These are phyloP conservation scores for Parnassius glacialis DNA, from an alignment of 2,888 invertebrate species.

Conservation along the genomic window DNA sequence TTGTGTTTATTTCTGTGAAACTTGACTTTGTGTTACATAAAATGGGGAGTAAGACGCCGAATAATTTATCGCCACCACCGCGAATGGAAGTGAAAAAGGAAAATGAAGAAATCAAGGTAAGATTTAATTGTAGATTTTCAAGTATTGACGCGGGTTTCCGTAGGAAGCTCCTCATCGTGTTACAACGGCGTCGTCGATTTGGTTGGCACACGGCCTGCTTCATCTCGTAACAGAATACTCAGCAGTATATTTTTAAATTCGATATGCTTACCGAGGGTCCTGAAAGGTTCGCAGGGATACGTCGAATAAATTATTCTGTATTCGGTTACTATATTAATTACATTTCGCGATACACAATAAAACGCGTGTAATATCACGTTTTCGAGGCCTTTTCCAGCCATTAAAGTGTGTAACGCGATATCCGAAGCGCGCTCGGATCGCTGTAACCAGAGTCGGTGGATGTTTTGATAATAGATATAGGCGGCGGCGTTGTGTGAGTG, in stretches of 20 bases:
- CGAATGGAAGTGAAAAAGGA: slow-evolving; percentile 84
- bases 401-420: slow-evolving; percentile 80
- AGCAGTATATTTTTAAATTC: slow-evolving; percentile 77
- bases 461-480: slow-evolving; percentile 82
- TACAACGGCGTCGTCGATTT: slow-evolving; percentile 49
- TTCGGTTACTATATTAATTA: slow-evolving; percentile 78
- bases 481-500: slow-evolving; percentile 62
- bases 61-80: slow-evolving; percentile 59
- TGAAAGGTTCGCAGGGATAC: slow-evolving; percentile 62
- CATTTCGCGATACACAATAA: slow-evolving; percentile 78
- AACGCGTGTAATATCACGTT: slow-evolving; percentile 80
- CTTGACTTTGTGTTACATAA: slow-evolving; percentile 25
- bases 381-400: slow-evolving; percentile 82
- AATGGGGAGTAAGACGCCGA: slow-evolving; percentile 79
- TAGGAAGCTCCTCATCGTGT: slow-evolving; percentile 60
- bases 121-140: slow-evolving; percentile 28
- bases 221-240: slow-evolving; percentile 66
- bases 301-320: slow-evolving; percentile 72
- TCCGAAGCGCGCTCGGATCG: slow-evolving; percentile 79
- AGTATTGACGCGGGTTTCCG: slow-evolving; percentile 60
- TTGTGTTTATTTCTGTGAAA: slow-evolving; percentile 33
- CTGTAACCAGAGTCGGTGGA: slow-evolving; percentile 78
- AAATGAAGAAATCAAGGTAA: slow-evolving; percentile 88
- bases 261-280: slow-evolving; percentile 49
- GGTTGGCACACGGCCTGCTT: slow-evolving; percentile 71